A percentile compares a stretch with the other conserved stretches of the same genome.
phyloP scores from a whole-genome alignment of 2,797 vertebrate species.

The Phalanger gymnotis region DNA sequence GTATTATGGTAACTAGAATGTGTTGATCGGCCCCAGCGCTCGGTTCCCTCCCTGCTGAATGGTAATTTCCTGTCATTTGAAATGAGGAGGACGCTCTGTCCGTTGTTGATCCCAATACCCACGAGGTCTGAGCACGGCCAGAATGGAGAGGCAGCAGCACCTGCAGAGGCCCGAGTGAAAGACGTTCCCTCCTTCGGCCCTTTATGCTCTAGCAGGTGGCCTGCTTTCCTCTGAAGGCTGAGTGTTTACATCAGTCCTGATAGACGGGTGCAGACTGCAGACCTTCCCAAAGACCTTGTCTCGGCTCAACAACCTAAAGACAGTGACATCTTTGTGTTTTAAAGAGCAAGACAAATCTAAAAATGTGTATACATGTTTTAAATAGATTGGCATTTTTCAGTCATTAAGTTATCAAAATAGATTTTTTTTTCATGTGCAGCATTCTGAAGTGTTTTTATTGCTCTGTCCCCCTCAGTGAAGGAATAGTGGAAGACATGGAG shows the following conservation, averaged over 20 bases:
- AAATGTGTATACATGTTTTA: not conserved
- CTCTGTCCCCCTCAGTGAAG: constrained; percentile 85
- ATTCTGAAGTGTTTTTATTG: constrained; percentile 7
- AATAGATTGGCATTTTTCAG: not conserved
- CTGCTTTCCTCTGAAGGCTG: not conserved
- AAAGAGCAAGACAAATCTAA: not conserved
- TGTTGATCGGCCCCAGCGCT: not conserved
- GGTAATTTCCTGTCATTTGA: not conserved
- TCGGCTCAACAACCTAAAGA: not conserved
- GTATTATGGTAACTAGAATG: not conserved
- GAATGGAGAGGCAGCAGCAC: not conserved
- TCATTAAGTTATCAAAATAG: not conserved
- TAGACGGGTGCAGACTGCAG: not conserved
- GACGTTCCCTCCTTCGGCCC: not conserved
- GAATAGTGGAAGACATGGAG: constrained; percentile 91
- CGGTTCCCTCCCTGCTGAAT: not conserved
- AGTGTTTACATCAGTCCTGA: not conserved
- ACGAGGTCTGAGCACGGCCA: not conserved
- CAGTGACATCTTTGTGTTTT: not conserved
- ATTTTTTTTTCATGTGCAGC: not conserved
- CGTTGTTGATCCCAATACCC: not conserved
- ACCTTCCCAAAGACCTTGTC: not conserved
- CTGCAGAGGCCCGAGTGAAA: not conserved
- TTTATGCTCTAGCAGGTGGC: not conserved
- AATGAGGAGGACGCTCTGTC: not conserved